phyloP scores from a whole-genome alignment of 30 jellyfish, hydroid and myxozoan species.

The Mastigias papua region DNA sequence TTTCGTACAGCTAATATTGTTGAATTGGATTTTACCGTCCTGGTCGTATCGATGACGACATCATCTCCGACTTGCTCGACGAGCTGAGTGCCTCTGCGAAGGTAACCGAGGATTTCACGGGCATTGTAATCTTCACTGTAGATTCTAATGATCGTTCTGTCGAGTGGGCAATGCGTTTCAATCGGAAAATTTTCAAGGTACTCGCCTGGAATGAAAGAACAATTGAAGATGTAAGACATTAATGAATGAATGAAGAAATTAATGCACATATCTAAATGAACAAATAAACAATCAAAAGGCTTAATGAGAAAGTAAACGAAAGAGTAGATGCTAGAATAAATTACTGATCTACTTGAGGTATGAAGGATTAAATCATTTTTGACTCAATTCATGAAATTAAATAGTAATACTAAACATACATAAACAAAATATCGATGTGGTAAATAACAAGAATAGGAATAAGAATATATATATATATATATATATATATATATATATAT shows the following conservation, averaged over 20 bases:
- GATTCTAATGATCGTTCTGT: conserved; percentile 66
- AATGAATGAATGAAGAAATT: not conserved
- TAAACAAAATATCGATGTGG: no score
- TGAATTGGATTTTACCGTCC: conserved; percentile 79
- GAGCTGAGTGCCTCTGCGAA: conserved; percentile 95
- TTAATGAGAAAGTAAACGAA: not conserved
- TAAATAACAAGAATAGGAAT: not conserved
- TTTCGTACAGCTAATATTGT: conserved; percentile 91
- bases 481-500: no score
- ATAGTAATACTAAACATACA: no score
- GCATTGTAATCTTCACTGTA: conserved; percentile 84
- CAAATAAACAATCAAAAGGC: not conserved
- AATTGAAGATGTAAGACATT: not conserved
- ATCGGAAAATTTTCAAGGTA: conserved; percentile 80
- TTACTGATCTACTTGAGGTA: no score
- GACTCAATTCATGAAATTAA: no score
- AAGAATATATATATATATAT: no score
- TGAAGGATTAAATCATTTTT: no score
- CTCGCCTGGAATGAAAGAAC: conserved; percentile 52
- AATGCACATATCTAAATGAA: not conserved
- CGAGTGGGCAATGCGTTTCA: conserved; percentile 92
- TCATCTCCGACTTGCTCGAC: conserved; percentile 91
- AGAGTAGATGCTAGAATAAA: not conserved
- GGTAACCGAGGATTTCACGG: conserved; percentile 88
- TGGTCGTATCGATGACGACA: conserved; percentile 82